These are phyloP conservation scores for Wiebesia pumilae DNA, from an alignment of 1,140 invertebrate species.

Conservation along the genomic window DNA sequence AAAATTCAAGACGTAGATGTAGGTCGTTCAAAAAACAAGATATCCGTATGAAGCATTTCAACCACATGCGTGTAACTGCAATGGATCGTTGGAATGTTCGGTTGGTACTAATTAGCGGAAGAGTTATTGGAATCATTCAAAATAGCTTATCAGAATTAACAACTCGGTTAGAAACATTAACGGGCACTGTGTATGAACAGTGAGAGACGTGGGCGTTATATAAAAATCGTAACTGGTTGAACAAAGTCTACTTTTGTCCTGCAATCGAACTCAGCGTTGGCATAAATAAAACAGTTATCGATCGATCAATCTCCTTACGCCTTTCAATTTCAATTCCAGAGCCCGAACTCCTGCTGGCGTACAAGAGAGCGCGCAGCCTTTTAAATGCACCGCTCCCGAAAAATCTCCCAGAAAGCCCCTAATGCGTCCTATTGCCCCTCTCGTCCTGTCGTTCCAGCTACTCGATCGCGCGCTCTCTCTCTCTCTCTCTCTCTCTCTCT, in stretches of 20 bases:
- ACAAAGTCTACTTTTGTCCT: background rate
- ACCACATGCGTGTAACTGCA: too few relatives aligned
- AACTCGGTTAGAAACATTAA: background rate
- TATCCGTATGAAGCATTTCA: background rate
- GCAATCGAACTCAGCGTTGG: background rate
- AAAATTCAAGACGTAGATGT: too few relatives aligned
- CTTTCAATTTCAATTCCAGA: slow-evolving; percentile 18
- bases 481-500: background rate
- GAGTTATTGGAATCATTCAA: too few relatives aligned
- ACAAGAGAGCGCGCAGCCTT: background rate
- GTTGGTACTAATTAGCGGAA: too few relatives aligned
- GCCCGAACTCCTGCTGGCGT: background rate
- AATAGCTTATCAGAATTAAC: too few relatives aligned
- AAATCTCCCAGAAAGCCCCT: slow-evolving; percentile 18
- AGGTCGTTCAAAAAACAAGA: background rate
- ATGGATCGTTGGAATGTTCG: too few relatives aligned
- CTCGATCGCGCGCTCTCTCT: too few relatives aligned
- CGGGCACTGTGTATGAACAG: background rate
- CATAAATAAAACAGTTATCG: slow-evolving; percentile 23
- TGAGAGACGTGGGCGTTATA: background rate
- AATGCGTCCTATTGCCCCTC: background rate
- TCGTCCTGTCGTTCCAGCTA: background rate
- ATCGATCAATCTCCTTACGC: slow-evolving; percentile 26
- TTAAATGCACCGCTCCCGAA: slow-evolving; percentile 21
- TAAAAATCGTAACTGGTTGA: background rate